Evolutionary conservation across 2,888 invertebrate genomes (phyloP), one percentile per base, ranked within the genome.

Genomic region (Dichetophora obliterata): DNA sequence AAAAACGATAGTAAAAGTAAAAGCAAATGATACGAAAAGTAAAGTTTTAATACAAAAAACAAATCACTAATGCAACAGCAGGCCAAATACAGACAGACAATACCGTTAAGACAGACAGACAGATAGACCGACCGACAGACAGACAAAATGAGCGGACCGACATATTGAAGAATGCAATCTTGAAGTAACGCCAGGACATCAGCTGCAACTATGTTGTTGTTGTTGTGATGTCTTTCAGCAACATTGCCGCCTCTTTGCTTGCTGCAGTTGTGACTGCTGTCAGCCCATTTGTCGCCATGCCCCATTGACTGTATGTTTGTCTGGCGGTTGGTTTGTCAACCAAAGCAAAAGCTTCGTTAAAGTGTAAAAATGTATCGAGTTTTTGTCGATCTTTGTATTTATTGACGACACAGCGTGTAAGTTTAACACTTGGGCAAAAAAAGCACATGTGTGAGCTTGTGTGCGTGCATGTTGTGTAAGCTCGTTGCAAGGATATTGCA

Each of bases 351-450:
- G 68, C 48, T 50, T 68, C 50, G 68, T 50, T 50, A 68, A 68
- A 50, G 14, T 68, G 37, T 43, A 37, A 63, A 66, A 66, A 66
- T 66, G 66, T 66, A 34, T 34, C 66, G 22, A 59, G 57, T 59
- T 34, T 37, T 9, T 37, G 48, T 68, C 43, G 43, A 31, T 68
- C 22, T 68, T 43, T 43, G 24, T 22, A 16, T 48, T 22, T 50
- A 50, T 50, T 48, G 68, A 68, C 27, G 24, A 68, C 68, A 68
- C 14, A 52, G 9, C 48, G 50, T 11, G 48, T 2, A 19, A 22
- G 24, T 43, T 24, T 11, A 34, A 6, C 5, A 3, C 5, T 5
- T 1, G 19, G n/a, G 1, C 5, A 24, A 61, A n/a, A 61, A 24
- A 61, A 19, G 61, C 19, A 52, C n/a, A 52, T 52, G 19, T 22